These are phyloP conservation scores for Nymphalis c-album DNA, from an alignment of 2,888 invertebrate genomes.

Conservation along the genomic window DNA sequence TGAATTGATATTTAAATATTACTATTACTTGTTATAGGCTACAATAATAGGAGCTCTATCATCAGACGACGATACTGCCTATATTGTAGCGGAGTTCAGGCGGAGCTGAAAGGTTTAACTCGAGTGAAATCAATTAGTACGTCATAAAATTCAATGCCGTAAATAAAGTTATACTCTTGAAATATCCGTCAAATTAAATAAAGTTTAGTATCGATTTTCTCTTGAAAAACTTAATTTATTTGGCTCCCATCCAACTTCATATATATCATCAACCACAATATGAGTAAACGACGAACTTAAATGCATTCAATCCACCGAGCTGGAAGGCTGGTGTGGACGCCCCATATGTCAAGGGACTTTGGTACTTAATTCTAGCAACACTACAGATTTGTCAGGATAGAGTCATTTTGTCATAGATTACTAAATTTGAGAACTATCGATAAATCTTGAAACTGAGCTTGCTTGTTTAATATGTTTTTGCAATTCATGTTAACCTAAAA, in stretches of 20 bases:
- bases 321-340: background rate
- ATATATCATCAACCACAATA: background rate
- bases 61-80: no score
- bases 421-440: slow-evolving; percentile 10
- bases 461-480: background rate
- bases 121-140: no score
- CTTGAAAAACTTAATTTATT: no score
- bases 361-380: slow-evolving; percentile 18
- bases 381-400: slow-evolving; percentile 14
- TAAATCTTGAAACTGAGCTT: background rate
- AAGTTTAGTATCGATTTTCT: background rate
- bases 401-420: slow-evolving; percentile 13
- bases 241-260: background rate
- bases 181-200: background rate
- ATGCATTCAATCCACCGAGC: slow-evolving; percentile 6
- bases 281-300: slow-evolving; percentile 4
- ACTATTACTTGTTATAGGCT: no score
- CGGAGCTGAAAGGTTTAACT: no score
- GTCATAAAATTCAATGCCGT: no score
- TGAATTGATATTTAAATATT: no score
- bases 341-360: slow-evolving; percentile 19
- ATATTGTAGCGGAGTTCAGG: no score
- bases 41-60: no score
- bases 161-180: no score
- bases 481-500: background rate